Evolutionary conservation across 2,888 invertebrate genomes (phyloP), one percentile per base, ranked within the genome.

Genomic region (Lasioglossum figueresi): DNA sequence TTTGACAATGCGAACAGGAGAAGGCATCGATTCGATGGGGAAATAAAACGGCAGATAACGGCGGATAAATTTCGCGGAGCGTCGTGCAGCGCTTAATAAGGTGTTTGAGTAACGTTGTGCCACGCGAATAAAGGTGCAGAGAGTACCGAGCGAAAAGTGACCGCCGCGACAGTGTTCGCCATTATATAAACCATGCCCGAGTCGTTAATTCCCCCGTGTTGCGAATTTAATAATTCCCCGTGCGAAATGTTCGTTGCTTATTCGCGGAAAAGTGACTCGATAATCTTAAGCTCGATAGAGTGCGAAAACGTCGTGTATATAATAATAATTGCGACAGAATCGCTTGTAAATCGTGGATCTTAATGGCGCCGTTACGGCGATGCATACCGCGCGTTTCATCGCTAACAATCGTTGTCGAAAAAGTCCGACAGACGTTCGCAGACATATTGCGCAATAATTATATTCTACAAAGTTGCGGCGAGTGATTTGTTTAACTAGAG

Each of bases 31-130:
- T 34, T 40, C 37, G 6, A 37, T 37, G 37, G 37, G 40, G 19
- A 68, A 68, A 68, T 23, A 68, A 68, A 68, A 37, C 10, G 34
- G 43, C 52, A 34, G 43, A n/a, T 70, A 78, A 78, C 56, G 31
- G 23, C 19, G n/a, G 23, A 23, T 66, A 19, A 48, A 27, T 70
- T 70, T 43, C 78, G 74, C 48, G 34, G 74, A 59, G 19, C 71
- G 45, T 71, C 70, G 31, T 40, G 40, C 23, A 68, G 27, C 40
- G 59, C 34, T 79, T 82, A 79, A 79, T 82, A 82, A 82, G 79
- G 70, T 70, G 82, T 43, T 40, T 70, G 84, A 84, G 59, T 83
- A 77, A 77, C 37, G 45, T 16, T 37, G 48, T 73, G 45, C 40
- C 31, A 40, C 66, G 19, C 52, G 52, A 52, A 52, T 52, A 80